Evolutionary conservation across 2,113 vertebrate species (phyloP).

Genomic region (Abramis brama): DNA sequence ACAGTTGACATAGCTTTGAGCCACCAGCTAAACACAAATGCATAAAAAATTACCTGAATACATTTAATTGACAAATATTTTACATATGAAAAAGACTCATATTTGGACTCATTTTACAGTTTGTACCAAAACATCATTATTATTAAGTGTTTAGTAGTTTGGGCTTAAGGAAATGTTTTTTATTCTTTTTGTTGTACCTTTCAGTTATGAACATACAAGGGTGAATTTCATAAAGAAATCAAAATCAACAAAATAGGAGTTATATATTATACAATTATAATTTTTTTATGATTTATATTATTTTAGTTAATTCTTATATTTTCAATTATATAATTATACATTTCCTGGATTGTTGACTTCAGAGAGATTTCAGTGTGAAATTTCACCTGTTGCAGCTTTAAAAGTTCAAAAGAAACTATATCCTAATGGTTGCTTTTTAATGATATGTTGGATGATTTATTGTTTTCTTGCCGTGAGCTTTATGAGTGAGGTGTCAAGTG

Average conservation of each 20-base stretch:
- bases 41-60: not conserved
- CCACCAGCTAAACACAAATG: slow-evolving; percentile 30
- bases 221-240: not conserved
- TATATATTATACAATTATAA: not conserved
- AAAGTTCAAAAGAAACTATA: not conserved
- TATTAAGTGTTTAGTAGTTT: slow-evolving; percentile 29
- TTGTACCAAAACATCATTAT: not conserved
- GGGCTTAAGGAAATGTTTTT: not conserved
- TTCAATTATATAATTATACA: not conserved
- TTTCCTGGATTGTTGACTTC: not conserved
- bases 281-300: not conserved
- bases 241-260: not conserved
- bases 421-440: not conserved
- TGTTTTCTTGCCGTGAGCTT: not conserved
- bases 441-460: not conserved
- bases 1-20: not conserved
- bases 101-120: no score
- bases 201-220: not conserved
- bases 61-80: no score
- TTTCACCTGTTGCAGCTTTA: not conserved
- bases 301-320: not conserved
- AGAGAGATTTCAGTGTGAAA: not conserved
- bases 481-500: slow-evolving; percentile 15
- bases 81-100: no score
- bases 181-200: not conserved